These are phyloP conservation scores for Pycnomerus fuliginosus DNA, from an alignment of 2,888 invertebrate genomes.

Conservation along the genomic window DNA sequence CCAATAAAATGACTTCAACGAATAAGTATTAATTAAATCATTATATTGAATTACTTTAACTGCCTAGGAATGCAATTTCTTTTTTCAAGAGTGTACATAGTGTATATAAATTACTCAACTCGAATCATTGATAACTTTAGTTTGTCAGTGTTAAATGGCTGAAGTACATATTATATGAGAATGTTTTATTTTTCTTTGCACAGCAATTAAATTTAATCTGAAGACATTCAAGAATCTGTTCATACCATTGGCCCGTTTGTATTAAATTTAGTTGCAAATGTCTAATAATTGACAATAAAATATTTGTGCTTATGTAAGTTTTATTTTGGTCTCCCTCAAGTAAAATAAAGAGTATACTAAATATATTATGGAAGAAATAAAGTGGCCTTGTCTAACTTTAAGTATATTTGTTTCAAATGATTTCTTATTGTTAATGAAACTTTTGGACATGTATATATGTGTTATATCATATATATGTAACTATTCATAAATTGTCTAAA, in stretches of 20 bases:
- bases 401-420: constrained; percentile 33
- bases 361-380: constrained; percentile 29
- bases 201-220: too few species aligned
- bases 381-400: constrained; percentile 43
- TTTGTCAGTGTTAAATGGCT: too few species aligned
- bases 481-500: constrained; percentile 40
- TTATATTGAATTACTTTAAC: too few species aligned
- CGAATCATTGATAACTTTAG: too few species aligned
- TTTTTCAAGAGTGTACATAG: too few species aligned
- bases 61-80: too few species aligned
- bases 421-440: constrained; percentile 36
- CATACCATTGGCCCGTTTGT: too few species aligned
- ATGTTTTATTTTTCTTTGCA: too few species aligned
- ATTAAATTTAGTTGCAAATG: not conserved
- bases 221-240: too few species aligned
- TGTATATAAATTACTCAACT: too few species aligned
- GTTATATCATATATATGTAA: constrained; percentile 43
- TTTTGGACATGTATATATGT: constrained; percentile 38
- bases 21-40: not conserved
- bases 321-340: constrained; percentile 9
- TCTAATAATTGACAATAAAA: constrained; percentile 29
- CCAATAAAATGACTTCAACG: constrained; percentile 7
- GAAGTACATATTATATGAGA: too few species aligned
- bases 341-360: too few species aligned
- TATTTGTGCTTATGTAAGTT: constrained; percentile 9